phyloP scores from a whole-genome alignment of 2,888 invertebrate species.

The Cerceris rybyensis region DNA sequence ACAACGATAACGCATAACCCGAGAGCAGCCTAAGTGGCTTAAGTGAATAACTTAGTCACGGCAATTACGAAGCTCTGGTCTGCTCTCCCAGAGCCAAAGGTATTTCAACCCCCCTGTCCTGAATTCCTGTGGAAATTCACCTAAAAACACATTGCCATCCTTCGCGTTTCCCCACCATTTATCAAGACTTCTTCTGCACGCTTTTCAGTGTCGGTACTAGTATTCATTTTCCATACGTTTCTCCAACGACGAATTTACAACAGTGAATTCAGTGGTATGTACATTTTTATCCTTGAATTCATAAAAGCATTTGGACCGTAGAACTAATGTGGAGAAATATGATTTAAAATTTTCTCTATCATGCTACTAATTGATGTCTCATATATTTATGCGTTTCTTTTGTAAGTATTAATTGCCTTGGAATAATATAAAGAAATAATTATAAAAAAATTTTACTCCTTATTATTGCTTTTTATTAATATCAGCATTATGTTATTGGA shows the following conservation, averaged over 20 bases:
- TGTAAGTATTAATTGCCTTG: too few relatives aligned
- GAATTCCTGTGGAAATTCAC: slow-evolving; percentile 53
- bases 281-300: too few relatives aligned
- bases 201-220: neutral
- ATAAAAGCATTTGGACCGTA: too few relatives aligned
- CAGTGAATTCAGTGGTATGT: too few relatives aligned
- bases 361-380: too few relatives aligned
- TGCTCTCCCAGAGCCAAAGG: slow-evolving; percentile 47
- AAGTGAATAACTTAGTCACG: slow-evolving; percentile 75
- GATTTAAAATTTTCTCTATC: too few relatives aligned
- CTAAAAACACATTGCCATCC: slow-evolving; percentile 42
- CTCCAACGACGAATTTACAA: neutral
- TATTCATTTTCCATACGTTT: neutral
- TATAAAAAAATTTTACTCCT: too few relatives aligned
- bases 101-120: slow-evolving; percentile 51
- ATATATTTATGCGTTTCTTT: too few relatives aligned
- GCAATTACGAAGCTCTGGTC: slow-evolving; percentile 68
- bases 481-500: too few relatives aligned
- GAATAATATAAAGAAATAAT: too few relatives aligned
- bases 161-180: slow-evolving; percentile 3
- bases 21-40: slow-evolving; percentile 68
- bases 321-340: too few relatives aligned
- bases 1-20: slow-evolving; percentile 70
- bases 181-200: slow-evolving; percentile 12
- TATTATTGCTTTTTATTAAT: too few relatives aligned